phyloP scores from a whole-genome alignment of 2,113 vertebrate genomes.

The Halichoerus grypus region DNA sequence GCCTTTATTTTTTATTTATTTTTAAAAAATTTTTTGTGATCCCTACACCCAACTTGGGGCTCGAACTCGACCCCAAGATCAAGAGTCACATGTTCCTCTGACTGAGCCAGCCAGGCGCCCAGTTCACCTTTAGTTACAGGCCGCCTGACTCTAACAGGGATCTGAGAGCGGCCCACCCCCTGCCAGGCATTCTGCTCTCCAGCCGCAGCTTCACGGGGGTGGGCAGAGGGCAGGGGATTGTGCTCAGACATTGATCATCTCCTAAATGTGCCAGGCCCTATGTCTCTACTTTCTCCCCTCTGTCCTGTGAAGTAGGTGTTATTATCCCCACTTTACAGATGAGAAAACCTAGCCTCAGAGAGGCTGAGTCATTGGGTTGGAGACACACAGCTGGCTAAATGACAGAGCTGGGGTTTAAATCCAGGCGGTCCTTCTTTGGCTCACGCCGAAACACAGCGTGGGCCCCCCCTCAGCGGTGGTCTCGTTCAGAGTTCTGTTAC shows the following conservation, averaged over 20 bases:
- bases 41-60: neutral
- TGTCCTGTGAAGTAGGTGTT: neutral
- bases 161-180: neutral
- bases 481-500: neutral
- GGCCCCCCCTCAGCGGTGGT: too few relatives aligned
- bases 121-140: neutral
- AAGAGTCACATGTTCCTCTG: neutral
- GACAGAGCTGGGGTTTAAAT: neutral
- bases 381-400: neutral
- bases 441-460: neutral
- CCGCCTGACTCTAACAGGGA: neutral
- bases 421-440: neutral
- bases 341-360: neutral
- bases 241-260: rapidly evolving
- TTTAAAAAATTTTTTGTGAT: neutral
- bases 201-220: too few relatives aligned
- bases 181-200: neutral
- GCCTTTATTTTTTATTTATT: neutral
- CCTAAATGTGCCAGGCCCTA: neutral
- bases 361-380: neutral
- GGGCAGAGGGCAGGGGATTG: rapidly evolving
- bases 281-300: neutral
- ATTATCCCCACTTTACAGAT: neutral
- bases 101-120: neutral
- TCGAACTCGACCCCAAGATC: neutral